These are phyloP conservation scores for Peromyscus aztecus DNA, from an alignment of 2,797 vertebrate species.

Conservation along the genomic window DNA sequence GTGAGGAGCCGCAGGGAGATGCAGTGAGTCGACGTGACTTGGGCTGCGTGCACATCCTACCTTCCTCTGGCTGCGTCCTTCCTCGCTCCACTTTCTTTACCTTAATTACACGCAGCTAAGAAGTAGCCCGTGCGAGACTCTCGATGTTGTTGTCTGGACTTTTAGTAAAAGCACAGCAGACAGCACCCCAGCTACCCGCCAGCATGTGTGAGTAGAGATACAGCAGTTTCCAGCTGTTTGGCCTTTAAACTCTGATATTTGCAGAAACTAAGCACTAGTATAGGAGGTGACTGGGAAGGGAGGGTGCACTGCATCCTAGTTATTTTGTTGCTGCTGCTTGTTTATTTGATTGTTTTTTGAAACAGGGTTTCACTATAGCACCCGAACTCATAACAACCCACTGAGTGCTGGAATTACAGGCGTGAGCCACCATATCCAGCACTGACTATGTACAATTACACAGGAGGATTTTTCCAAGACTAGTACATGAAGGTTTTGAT, in stretches of 20 bases:
- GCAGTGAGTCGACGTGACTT: not conserved
- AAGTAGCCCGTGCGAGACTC: not conserved
- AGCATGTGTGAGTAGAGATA: not conserved
- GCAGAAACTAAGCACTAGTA: not conserved
- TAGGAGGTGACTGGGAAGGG: not conserved
- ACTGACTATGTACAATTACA: not conserved
- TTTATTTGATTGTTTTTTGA: not conserved
- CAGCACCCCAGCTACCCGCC: not conserved
- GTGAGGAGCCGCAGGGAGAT: not conserved
- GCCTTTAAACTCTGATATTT: constrained; percentile 47
- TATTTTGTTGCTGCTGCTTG: not conserved
- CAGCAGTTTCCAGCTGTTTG: not conserved
- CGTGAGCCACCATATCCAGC: no score
- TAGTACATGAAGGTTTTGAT: not conserved
- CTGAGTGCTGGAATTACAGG: not conserved
- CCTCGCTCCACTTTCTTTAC: constrained; percentile 6
- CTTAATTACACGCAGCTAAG: constrained; percentile 22
- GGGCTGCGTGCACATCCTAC: not conserved
- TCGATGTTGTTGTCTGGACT: not conserved
- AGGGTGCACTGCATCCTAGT: not conserved
- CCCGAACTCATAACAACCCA: not conserved
- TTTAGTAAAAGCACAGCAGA: not conserved
- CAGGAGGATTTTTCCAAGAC: not conserved
- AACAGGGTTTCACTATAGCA: not conserved
- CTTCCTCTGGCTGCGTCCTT: constrained; percentile 23